Conservation (phyloP, 2,888 invertebrate species). For the Griposia aprilina region DNA sequence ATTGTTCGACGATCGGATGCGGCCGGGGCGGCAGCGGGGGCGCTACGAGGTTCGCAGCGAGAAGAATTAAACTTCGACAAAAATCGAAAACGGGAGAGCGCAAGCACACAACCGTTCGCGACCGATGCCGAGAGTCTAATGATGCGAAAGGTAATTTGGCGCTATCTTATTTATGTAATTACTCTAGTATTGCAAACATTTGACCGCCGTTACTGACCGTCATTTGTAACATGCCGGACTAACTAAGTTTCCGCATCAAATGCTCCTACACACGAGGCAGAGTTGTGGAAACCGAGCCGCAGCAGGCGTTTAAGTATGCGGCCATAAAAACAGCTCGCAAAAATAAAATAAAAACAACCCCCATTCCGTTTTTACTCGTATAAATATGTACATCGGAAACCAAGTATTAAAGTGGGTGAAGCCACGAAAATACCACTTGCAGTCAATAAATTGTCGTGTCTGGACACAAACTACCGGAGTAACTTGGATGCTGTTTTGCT, state of each 20-base stretch:
- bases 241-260: constrained; percentile 75
- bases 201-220: constrained; percentile 68
- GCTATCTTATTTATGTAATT: constrained; percentile 68
- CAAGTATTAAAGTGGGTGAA: constrained; percentile 53
- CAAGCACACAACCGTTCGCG: too few species aligned
- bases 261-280: constrained; percentile 63
- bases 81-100: too few species aligned
- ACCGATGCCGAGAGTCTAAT: too few species aligned
- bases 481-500: constrained; percentile 57
- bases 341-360: constrained; percentile 55
- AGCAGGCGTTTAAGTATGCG: constrained; percentile 58
- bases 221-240: constrained; percentile 73
- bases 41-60: too few species aligned
- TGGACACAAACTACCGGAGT: constrained; percentile 58
- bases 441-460: constrained; percentile 56
- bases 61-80: too few species aligned
- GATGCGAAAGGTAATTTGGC: constrained; percentile 61
- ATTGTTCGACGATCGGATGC: too few species aligned
- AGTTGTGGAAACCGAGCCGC: constrained; percentile 56
- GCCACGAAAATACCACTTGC: constrained; percentile 55
- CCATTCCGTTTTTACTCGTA: constrained; percentile 39
- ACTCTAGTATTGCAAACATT: constrained; percentile 70
- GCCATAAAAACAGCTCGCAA: constrained; percentile 63
- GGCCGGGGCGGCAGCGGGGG: too few species aligned
- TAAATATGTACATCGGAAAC: constrained; percentile 61